A percentile compares a stretch with the other conserved stretches of the same genome.
phyloP scores from a whole-genome alignment of 1,140 invertebrate species.

The Caenorhabditis remanei region DNA sequence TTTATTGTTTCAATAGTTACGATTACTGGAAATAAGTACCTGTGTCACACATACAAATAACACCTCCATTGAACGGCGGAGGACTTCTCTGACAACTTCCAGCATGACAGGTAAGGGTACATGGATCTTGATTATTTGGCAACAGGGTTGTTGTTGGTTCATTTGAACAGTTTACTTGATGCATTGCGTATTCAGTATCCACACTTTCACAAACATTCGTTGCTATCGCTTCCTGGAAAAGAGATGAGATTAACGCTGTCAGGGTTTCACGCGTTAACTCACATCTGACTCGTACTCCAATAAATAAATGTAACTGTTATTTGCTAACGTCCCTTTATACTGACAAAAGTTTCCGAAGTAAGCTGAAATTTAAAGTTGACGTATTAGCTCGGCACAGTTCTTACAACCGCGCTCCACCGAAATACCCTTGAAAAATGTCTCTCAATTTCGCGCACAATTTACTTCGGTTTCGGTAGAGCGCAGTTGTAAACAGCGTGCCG shows the following conservation, averaged over 20 bases:
- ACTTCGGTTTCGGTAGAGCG: too few species aligned
- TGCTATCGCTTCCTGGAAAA: slow-evolving; percentile 10
- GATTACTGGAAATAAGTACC: not conserved
- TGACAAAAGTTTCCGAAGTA: slow-evolving; percentile 4
- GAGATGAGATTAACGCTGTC: not conserved
- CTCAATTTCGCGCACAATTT: too few species aligned
- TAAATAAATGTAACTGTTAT: slow-evolving; percentile 4
- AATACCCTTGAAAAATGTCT: too few species aligned
- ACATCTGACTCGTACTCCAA: not conserved
- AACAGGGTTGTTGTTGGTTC: not conserved
- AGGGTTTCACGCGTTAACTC: not conserved
- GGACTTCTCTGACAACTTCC: not conserved
- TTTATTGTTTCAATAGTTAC: not conserved
- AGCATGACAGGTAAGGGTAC: not conserved
- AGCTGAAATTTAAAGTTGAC: not conserved
- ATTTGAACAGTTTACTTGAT: not conserved
- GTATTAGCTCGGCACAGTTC: not conserved
- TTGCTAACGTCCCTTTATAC: not conserved
- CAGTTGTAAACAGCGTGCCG: too few species aligned
- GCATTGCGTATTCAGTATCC: not conserved
- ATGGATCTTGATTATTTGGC: not conserved
- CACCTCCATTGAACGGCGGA: not conserved
- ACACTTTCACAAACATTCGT: not conserved
- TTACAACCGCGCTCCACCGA: too few species aligned
- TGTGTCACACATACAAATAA: not conserved